These are phyloP conservation scores for Schizopygopsis malacanthus DNA, from an alignment of 2,797 vertebrate species.

Conservation along the genomic window DNA sequence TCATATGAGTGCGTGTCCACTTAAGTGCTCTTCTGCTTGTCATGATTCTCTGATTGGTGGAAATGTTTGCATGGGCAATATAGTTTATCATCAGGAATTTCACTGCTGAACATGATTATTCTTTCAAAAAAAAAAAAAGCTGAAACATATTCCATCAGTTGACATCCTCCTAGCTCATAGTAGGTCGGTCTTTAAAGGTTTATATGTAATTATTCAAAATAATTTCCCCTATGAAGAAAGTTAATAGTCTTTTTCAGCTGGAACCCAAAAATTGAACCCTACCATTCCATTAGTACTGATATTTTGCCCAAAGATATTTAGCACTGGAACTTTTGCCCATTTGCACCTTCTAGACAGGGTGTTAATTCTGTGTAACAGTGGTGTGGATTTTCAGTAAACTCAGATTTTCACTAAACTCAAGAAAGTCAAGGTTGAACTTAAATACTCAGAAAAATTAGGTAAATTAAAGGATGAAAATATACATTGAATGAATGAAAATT, in stretches of 20 bases:
- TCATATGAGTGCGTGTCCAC: not conserved
- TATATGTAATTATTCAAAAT: not conserved
- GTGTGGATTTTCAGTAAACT: not conserved
- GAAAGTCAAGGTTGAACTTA: too few species aligned
- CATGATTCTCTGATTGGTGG: not conserved
- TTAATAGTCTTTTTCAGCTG: not conserved
- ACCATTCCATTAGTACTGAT: not conserved
- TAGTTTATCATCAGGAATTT: not conserved
- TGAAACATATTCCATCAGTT: not conserved
- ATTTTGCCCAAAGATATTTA: not conserved
- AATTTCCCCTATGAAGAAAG: not conserved
- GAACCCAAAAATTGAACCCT: not conserved
- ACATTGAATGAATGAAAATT: too few species aligned
- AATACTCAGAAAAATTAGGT: too few species aligned
- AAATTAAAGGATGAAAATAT: too few species aligned
- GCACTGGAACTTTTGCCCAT: not conserved
- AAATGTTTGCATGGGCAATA: not conserved
- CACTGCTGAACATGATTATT: not conserved
- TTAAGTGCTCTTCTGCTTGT: not conserved
- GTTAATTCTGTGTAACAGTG: not conserved
- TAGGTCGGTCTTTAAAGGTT: not conserved
- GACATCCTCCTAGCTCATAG: not conserved
- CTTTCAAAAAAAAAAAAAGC: not conserved
- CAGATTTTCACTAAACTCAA: too few species aligned
- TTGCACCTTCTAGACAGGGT: not conserved